Percentiles rank a stretch among this genome's conserved stretches.
These are phyloP conservation scores for Alethe castanea DNA, from an alignment of 2,113 vertebrate species.

Conservation along the genomic window DNA sequence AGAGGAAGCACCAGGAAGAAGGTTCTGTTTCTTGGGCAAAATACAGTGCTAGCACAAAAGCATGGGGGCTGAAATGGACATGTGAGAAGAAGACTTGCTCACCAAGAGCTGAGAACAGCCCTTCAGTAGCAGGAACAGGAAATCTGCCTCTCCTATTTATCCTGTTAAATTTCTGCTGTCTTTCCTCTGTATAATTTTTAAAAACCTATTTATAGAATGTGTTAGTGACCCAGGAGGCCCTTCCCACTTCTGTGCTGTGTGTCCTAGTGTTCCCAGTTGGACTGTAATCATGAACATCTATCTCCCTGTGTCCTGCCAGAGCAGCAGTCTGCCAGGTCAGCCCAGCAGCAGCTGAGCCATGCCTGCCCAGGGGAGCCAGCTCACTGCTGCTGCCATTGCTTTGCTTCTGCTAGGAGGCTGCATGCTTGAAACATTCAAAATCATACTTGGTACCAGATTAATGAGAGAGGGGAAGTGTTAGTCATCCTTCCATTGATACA, in stretches of 20 bases:
- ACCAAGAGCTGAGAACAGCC: neutral
- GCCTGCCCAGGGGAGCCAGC: neutral
- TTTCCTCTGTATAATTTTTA: neutral
- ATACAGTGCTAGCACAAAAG: neutral
- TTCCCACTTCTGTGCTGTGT: neutral
- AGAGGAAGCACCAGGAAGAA: neutral
- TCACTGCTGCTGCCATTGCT: neutral
- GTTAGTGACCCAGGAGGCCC: neutral
- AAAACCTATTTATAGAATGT: neutral
- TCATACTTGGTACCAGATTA: neutral
- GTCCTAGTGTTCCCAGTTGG: neutral
- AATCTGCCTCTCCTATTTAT: neutral
- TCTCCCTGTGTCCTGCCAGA: neutral
- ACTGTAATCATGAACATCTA: rapidly evolving
- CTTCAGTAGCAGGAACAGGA: neutral
- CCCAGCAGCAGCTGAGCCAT: neutral
- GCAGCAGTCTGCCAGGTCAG: neutral
- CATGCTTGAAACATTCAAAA: neutral
- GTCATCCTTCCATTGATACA: neutral
- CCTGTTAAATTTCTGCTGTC: neutral
- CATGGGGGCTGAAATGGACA: neutral
- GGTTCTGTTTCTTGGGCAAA: neutral
- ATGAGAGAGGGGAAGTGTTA: neutral
- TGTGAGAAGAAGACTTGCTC: neutral
- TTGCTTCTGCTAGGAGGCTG: neutral